Evolutionary conservation across 2,888 invertebrate species (phyloP), one percentile per base, ranked within the genome.

Genomic region (Drosophila ustulata): DNA sequence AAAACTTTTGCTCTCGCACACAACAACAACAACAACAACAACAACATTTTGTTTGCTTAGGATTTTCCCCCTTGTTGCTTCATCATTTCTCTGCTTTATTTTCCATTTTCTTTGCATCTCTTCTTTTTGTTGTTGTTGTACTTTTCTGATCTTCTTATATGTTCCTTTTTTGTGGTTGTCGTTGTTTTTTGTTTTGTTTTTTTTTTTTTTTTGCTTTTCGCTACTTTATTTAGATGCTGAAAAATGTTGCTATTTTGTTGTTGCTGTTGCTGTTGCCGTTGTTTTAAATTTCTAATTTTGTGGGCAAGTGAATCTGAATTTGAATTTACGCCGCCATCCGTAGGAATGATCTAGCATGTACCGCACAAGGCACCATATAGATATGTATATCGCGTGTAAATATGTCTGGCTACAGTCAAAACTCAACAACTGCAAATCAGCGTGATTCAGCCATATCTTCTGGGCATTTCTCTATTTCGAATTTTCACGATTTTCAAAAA

Each of bases 281-380:
- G 80, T 67, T 86, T 87, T 74, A 84, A 85, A 79, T 88, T 85
- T 85, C 89, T 88, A 88, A 85, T 85, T 85, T 85, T 86, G 84
- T 85, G 88, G 89, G 84, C 89, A 85, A 85, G 84, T 87, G 89
- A 87, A 81, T 87, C 79, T 84, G 79, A 87, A 89, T 84, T 88
- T 81, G 72, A 82, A 87, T 82, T 88, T 84, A 61, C 75, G 71
- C 75, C 61, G 70, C 66, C 66, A 62, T 70, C 72, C 66, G 62
- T 67, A 61, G 72, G 68, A 88, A 88, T 77, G 72, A 83, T 80
- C 80, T 88, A 68, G 69, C 76, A 63, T 71, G 25, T 66, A 66
- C 25, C 57, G 18, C 18, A 18, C 18, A 62, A 55, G 26, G 18
- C 30, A 49, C 26, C 37, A 37, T 5, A 37, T n/a, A 37, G 28